Conservation (phyloP, 2,888 invertebrate species). For the Agriopis leucophaearia region DNA sequence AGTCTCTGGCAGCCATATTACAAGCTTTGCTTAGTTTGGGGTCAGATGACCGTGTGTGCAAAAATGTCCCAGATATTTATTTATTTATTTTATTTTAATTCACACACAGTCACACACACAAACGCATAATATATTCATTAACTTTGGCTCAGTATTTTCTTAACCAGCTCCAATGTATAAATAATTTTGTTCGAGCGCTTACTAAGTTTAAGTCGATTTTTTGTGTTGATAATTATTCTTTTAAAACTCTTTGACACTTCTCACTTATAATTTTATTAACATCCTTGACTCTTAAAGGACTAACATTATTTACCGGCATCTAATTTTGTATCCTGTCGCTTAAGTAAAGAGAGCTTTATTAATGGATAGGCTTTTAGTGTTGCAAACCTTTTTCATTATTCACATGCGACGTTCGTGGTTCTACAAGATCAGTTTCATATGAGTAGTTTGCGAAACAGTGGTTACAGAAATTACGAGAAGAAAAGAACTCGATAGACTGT, state of each 20-base stretch:
- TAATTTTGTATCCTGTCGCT: conserved; percentile 42
- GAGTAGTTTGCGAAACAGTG: conserved; percentile 16
- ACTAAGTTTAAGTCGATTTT: no score
- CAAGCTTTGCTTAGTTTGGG: no score
- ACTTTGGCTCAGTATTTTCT: no score
- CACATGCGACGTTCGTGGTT: conserved; percentile 46
- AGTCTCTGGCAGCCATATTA: no score
- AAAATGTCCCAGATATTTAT: no score
- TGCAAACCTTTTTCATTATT: conserved; percentile 56
- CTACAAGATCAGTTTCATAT: conserved; percentile 31
- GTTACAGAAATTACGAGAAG: conserved; percentile 1
- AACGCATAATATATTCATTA: no score
- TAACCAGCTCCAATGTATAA: no score
- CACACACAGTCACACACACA: no score
- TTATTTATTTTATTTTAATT: no score
- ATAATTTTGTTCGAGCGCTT: no score
- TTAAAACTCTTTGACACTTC: background rate
- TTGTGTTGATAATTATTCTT: no score
- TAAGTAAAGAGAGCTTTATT: conserved; percentile 53
- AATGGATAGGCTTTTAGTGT: conserved; percentile 54
- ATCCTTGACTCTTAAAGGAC: background rate
- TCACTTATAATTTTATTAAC: background rate
- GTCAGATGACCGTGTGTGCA: no score
- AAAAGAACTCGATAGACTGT: background rate
- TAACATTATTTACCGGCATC: conserved; percentile 31